These are phyloP conservation scores for Calliopsis andreniformis DNA, from an alignment of 1,140 invertebrate genomes.

Conservation along the genomic window DNA sequence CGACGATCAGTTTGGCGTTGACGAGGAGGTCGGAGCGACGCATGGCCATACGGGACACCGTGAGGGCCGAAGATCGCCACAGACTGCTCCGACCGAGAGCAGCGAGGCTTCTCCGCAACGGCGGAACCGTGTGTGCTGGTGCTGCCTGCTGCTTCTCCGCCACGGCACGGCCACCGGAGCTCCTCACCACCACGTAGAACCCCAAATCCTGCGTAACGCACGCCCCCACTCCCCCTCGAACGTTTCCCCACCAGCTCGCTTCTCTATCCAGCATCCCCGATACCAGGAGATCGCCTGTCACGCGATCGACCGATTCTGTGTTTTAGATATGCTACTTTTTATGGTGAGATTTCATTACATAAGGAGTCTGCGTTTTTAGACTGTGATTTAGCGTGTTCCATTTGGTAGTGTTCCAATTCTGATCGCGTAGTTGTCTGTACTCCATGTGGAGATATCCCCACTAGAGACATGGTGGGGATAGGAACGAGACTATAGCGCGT, in stretches of 20 bases:
- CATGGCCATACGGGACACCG: slow-evolving; percentile 67
- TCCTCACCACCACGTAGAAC: slow-evolving; percentile 62
- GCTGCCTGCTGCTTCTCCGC: slow-evolving; percentile 38
- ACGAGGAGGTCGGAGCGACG: slow-evolving; percentile 51
- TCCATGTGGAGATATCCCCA: too few relatives aligned
- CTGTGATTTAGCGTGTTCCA: too few relatives aligned
- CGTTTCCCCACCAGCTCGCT: slow-evolving; percentile 49
- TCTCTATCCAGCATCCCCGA: slow-evolving; percentile 47
- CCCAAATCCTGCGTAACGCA: slow-evolving; percentile 65
- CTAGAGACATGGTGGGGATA: too few relatives aligned
- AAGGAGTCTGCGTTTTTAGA: too few relatives aligned
- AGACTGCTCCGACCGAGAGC: slow-evolving; percentile 54
- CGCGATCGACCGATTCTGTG: slow-evolving; percentile 31
- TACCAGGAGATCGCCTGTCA: slow-evolving; percentile 38
- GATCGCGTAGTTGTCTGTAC: too few relatives aligned
- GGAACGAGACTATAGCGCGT: too few relatives aligned
- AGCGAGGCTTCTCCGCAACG: slow-evolving; percentile 48
- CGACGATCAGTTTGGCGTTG: slow-evolving; percentile 29
- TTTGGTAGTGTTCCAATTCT: too few relatives aligned
- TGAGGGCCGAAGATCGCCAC: slow-evolving; percentile 56
- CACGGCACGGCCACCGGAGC: slow-evolving; percentile 43
- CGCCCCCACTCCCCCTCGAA: slow-evolving; percentile 59
- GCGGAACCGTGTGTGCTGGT: slow-evolving; percentile 50
- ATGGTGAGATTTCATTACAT: too few relatives aligned
- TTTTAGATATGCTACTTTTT: slow-evolving; percentile 23